These are phyloP conservation scores for Tortrix viridana DNA, from an alignment of 2,888 invertebrate genomes.

Conservation along the genomic window DNA sequence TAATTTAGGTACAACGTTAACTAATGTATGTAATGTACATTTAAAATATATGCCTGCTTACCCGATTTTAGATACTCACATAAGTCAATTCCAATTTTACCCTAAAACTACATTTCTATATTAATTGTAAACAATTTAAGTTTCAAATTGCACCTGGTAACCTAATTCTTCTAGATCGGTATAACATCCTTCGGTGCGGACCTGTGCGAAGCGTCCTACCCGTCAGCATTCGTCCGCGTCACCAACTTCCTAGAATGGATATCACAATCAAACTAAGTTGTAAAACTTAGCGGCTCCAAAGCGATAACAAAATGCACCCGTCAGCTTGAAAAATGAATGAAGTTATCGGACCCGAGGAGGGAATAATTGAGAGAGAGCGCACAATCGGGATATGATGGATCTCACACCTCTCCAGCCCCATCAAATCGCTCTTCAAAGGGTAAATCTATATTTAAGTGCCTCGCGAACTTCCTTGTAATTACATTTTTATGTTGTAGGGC, in stretches of 20 bases:
- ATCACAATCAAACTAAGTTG: constrained; percentile 26
- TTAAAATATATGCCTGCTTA: too few relatives aligned
- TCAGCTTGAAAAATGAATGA: constrained; percentile 72
- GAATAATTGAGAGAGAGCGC: constrained; percentile 71
- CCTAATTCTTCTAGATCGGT: constrained; percentile 56
- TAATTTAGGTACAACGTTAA: too few relatives aligned
- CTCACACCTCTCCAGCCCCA: constrained; percentile 73
- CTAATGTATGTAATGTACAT: too few relatives aligned
- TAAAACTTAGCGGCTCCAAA: constrained; percentile 33
- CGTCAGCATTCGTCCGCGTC: constrained; percentile 59
- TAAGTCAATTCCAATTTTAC: too few relatives aligned
- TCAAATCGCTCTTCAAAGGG: constrained; percentile 77
- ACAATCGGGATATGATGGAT: constrained; percentile 80
- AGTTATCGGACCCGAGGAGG: constrained; percentile 68
- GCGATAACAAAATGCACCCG: constrained; percentile 45
- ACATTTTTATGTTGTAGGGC: constrained; percentile 77
- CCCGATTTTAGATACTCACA: too few relatives aligned
- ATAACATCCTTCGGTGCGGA: constrained; percentile 55
- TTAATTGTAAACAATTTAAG: too few relatives aligned
- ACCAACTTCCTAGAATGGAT: constrained; percentile 57
- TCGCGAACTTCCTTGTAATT: constrained; percentile 74
- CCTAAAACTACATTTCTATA: too few relatives aligned
- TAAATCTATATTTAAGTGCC: constrained; percentile 82
- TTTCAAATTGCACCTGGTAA: not conserved
- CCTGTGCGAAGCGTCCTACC: constrained; percentile 44